These are phyloP conservation scores for Stegostoma tigrinum DNA, from an alignment of 2,113 vertebrate genomes.

Conservation along the genomic window DNA sequence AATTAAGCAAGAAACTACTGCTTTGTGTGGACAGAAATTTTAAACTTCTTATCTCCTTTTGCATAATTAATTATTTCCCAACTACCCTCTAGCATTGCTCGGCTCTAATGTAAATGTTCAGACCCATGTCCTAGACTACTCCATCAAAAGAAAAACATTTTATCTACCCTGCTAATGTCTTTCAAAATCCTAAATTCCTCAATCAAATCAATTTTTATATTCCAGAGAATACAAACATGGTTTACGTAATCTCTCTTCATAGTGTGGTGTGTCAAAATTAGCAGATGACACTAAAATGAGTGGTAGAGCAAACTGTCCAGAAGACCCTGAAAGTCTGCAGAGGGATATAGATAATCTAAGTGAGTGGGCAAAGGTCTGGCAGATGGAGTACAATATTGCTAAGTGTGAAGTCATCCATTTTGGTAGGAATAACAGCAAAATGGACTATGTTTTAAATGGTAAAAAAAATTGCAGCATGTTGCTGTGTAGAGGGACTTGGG, in stretches of 20 bases:
- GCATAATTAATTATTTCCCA: neutral
- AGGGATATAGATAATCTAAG: too few relatives aligned
- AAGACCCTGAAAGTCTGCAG: too few relatives aligned
- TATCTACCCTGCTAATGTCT: neutral
- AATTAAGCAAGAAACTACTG: neutral
- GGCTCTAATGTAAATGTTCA: neutral
- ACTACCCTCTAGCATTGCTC: neutral
- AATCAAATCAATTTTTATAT: neutral
- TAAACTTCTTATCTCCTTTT: neutral
- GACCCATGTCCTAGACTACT: neutral
- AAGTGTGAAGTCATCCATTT: too few relatives aligned
- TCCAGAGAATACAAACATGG: neutral
- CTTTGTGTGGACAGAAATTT: neutral
- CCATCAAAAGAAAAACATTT: neutral
- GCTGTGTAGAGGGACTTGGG: too few relatives aligned
- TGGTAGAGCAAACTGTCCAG: too few relatives aligned
- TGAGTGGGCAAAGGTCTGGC: too few relatives aligned
- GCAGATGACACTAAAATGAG: too few relatives aligned
- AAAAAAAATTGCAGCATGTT: too few relatives aligned
- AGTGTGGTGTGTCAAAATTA: too few relatives aligned
- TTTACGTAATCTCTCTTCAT: neutral
- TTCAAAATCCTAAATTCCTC: neutral
- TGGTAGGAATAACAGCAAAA: too few relatives aligned
- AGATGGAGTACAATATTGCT: too few relatives aligned
- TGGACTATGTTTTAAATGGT: too few relatives aligned